These are phyloP conservation scores for Babylonia areolata DNA, from an alignment of 1,140 invertebrate species.

Conservation along the genomic window DNA sequence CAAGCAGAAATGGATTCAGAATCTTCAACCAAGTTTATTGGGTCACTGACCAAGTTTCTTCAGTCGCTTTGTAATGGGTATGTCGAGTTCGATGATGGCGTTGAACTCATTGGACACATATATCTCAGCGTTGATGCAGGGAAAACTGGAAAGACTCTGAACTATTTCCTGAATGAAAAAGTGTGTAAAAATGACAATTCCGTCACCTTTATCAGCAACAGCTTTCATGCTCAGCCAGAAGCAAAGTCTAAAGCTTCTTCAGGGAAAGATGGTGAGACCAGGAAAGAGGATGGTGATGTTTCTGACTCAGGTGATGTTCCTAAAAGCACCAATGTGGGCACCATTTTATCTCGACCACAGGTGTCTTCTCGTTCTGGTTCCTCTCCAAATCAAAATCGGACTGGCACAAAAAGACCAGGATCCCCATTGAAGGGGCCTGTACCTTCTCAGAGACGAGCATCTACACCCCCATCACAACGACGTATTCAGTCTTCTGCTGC, in stretches of 20 bases:
- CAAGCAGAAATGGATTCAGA: conserved; percentile 41
- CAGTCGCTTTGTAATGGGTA: conserved; percentile 48
- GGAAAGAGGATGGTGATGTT: conserved; percentile 37
- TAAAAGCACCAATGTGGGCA: conserved; percentile 41
- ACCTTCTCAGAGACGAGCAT: neutral
- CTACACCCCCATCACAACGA: conserved; percentile 27
- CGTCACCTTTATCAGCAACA: conserved; percentile 49
- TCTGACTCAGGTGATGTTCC: conserved; percentile 36
- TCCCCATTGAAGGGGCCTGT: conserved; percentile 25
- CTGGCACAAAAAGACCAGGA: conserved; percentile 43
- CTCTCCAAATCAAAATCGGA: conserved; percentile 11
- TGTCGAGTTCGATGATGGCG: conserved; percentile 49
- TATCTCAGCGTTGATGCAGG: conserved; percentile 47
- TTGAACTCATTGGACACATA: conserved; percentile 51
- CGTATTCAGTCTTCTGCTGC: conserved; percentile 7
- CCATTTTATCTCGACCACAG: conserved; percentile 18
- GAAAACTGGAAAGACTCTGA: conserved; percentile 38
- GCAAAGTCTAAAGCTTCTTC: conserved; percentile 40
- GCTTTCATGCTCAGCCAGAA: conserved; percentile 49
- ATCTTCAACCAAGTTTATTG: conserved; percentile 49
- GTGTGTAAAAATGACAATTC: conserved; percentile 52
- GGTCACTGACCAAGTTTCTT: conserved; percentile 45
- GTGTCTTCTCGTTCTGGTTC: neutral
- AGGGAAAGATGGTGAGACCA: conserved; percentile 35
- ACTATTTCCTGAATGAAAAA: conserved; percentile 54